Evolutionary conservation across 2,113 vertebrate species (phyloP).

Genomic region (Caloenas nicobarica): DNA sequence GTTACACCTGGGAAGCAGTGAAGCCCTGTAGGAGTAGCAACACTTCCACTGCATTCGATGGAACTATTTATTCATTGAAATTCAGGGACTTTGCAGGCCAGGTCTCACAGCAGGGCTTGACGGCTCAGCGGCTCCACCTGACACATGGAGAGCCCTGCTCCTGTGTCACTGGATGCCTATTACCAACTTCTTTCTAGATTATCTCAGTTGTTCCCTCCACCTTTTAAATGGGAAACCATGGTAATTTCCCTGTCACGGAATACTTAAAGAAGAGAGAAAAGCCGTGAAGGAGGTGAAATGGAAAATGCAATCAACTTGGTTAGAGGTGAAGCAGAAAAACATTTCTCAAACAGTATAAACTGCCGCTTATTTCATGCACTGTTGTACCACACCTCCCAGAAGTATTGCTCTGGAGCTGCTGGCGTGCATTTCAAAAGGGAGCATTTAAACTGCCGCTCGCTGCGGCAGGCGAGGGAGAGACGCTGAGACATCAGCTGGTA

Average conservation of each 20-base stretch:
- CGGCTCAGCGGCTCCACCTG: neutral
- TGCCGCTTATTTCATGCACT: neutral
- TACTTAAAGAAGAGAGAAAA: constrained; percentile 35
- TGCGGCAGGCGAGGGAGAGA: neutral
- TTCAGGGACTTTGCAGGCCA: neutral
- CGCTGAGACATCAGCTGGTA: neutral
- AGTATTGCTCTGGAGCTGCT: neutral
- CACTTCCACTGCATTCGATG: rapidly evolving
- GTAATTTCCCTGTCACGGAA: constrained; percentile 49
- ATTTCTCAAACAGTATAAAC: constrained; percentile 10
- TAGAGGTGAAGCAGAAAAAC: constrained; percentile 55
- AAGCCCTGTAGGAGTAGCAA: neutral
- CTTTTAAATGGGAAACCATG: constrained; percentile 13
- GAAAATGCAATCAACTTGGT: constrained; percentile 45
- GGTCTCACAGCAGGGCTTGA: neutral
- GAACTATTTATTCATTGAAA: neutral
- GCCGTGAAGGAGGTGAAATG: constrained; percentile 41
- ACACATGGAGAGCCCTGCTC: neutral
- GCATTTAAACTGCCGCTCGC: neutral
- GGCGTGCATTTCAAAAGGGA: neutral
- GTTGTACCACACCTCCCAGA: constrained; percentile 6
- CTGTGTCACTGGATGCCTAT: neutral
- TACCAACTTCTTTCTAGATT: neutral
- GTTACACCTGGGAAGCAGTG: neutral
- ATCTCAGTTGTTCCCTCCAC: constrained; percentile 26